These are phyloP conservation scores for Uromys caudimaculatus DNA, from an alignment of 2,797 vertebrate genomes.

Conservation along the genomic window DNA sequence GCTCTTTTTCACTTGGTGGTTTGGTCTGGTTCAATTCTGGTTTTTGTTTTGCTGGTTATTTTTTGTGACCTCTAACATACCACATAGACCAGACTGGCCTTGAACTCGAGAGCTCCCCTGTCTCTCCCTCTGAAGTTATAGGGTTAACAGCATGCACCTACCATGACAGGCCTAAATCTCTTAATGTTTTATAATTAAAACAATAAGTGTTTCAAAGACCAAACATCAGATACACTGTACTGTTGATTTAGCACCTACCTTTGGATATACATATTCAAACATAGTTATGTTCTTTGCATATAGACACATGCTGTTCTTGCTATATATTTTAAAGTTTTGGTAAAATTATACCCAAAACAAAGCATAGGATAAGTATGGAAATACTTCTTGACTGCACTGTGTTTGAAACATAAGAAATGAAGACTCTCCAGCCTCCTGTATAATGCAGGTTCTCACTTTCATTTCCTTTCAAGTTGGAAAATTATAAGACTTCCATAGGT, in stretches of 20 bases:
- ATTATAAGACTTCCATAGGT: background rate
- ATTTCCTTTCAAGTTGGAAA: background rate
- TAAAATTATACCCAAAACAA: constrained; percentile 21
- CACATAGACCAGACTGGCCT: background rate
- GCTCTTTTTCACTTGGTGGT: background rate
- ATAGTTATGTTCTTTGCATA: background rate
- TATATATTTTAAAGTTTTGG: constrained; percentile 38
- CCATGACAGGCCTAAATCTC: background rate
- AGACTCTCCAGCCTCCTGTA: background rate
- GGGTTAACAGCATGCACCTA: background rate
- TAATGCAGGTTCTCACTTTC: background rate
- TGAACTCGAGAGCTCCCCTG: background rate
- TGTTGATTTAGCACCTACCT: constrained; percentile 23
- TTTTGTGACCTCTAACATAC: background rate
- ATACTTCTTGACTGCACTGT: background rate
- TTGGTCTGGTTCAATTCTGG: background rate
- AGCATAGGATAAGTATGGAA: background rate
- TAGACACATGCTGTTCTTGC: background rate
- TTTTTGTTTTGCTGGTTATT: background rate
- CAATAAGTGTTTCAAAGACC: background rate
- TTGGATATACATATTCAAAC: background rate
- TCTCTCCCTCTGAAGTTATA: background rate
- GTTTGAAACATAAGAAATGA: constrained; percentile 14
- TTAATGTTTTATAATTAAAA: constrained; percentile 30
- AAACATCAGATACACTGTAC: background rate